phyloP scores from a whole-genome alignment of 2,797 vertebrate genomes.

The Pelochelys cantorii region DNA sequence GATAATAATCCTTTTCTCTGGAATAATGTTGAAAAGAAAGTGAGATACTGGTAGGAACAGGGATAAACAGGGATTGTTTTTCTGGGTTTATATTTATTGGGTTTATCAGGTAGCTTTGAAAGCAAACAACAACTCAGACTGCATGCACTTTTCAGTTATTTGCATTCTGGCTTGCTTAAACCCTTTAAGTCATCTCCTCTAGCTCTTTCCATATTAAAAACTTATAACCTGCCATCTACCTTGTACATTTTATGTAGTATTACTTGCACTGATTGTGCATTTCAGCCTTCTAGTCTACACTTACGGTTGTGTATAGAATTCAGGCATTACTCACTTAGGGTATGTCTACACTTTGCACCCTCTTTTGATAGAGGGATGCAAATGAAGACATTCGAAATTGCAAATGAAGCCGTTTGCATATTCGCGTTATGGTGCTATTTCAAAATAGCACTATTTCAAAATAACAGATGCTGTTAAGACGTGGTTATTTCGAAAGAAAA shows the following conservation, averaged over 20 bases:
- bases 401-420: too few relatives aligned
- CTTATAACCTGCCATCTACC: background rate
- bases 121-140: background rate
- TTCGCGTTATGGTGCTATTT: too few relatives aligned
- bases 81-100: background rate
- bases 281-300: background rate
- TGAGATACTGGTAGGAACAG: background rate
- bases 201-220: background rate
- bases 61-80: background rate
- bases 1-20: background rate
- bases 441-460: too few relatives aligned
- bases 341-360: too few relatives aligned
- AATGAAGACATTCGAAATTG: too few relatives aligned
- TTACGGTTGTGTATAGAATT: too few relatives aligned
- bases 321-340: background rate
- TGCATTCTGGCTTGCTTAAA: background rate
- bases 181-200: background rate
- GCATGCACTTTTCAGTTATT: background rate
- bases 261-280: background rate
- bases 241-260: background rate
- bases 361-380: too few relatives aligned
- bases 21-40: background rate
- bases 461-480: too few relatives aligned
- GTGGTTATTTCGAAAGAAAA: too few relatives aligned
- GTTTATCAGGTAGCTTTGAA: background rate